Base-by-base conservation (phyloP, 92 coral and sea anemone species). In the Diadumene lineata region DNA sequence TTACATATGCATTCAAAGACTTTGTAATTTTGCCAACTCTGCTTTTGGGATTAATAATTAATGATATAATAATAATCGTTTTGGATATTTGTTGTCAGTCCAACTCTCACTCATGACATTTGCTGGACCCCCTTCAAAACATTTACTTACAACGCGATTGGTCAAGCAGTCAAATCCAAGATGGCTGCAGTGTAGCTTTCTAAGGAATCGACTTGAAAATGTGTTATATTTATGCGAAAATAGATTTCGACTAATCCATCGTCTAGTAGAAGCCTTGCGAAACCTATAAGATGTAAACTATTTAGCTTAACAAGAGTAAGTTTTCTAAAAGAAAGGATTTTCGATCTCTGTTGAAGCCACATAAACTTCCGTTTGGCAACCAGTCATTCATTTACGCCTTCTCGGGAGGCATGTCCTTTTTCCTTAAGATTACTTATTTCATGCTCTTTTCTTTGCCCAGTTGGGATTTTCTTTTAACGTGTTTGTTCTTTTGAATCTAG, bases 141-240 rank as follows among this genome's bases (percentile, higher is more conserved):
- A 50, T 65, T 30, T 1, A 58, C 38, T 30, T 73, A 33, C 29
- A 38, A 13, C 27, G 27, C 43, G 33, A 58, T 75, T 62, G 79
- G 75, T 24, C 73, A 33, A 60, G 24, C 10, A 25, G 31, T 19
- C 68, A 63, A 74, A 56, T 74, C 76, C 85, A 85, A 85, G 73
- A 85, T 85, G 89, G 89, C 89, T 43, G 89, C n/a, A n/a, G n/a
- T n/a, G n/a, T n/a, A n/a, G n/a, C n/a, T n/a, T 43, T 38, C 48
- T 13, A 38, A 38, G 48, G 13, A 38, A 38, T 38, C 48, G 48
- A 13, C 6, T n/a, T 38, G 13, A 38, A 38, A 16, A 18, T 51
- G 32, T 72, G 66, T 31, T 56, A 60, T 56, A 50, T 56, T 32
- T 19, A 32, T n/a, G 10, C 77, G 21, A 56, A 56, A 26, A 31